A percentile compares a stretch with the other conserved stretches of the same genome.
phyloP scores from a whole-genome alignment of 1,140 invertebrate genomes.

The Helicorthomorpha holstii region DNA sequence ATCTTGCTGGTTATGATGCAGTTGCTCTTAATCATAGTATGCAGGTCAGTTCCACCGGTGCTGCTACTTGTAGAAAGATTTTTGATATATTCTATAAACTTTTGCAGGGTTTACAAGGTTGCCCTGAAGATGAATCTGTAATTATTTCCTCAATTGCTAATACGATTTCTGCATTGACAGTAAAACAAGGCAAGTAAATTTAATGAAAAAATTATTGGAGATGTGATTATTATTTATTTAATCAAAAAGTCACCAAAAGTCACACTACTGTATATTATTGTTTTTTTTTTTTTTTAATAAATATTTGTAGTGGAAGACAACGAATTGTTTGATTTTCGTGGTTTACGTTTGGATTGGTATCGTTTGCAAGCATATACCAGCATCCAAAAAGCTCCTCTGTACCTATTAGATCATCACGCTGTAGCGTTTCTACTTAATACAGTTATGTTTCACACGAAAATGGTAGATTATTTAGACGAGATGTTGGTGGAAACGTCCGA shows the following conservation, averaged over 20 bases:
- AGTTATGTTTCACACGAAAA: slow-evolving; percentile 90
- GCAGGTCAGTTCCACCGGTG: slow-evolving; percentile 31
- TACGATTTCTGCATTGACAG: slow-evolving; percentile 64
- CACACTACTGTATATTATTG: too few relatives aligned
- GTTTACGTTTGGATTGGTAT: slow-evolving; percentile 92
- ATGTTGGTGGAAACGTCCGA: slow-evolving; percentile 92
- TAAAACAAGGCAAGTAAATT: slow-evolving; percentile 90
- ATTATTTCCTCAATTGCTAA: slow-evolving; percentile 86
- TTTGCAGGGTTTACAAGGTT: slow-evolving; percentile 46
- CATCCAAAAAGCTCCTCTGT: slow-evolving; percentile 59
- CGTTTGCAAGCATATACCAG: slow-evolving; percentile 88
- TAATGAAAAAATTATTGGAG: too few relatives aligned
- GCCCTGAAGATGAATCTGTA: slow-evolving; percentile 81
- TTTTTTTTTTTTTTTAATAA: not conserved
- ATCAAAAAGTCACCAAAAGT: too few relatives aligned
- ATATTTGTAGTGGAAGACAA: slow-evolving; percentile 66
- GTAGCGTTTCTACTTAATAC: slow-evolving; percentile 86
- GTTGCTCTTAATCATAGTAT: slow-evolving; percentile 79
- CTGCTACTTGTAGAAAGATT: not conserved
- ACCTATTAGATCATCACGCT: slow-evolving; percentile 68
- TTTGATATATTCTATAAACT: not conserved
- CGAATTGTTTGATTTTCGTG: slow-evolving; percentile 88
- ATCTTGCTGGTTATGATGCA: slow-evolving; percentile 87
- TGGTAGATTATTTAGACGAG: slow-evolving; percentile 97
- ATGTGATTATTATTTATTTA: too few relatives aligned